Evolutionary conservation across 2,113 vertebrate genomes (phyloP), one percentile per base, ranked within the genome.

Genomic region (Podarcis cretensis): DNA sequence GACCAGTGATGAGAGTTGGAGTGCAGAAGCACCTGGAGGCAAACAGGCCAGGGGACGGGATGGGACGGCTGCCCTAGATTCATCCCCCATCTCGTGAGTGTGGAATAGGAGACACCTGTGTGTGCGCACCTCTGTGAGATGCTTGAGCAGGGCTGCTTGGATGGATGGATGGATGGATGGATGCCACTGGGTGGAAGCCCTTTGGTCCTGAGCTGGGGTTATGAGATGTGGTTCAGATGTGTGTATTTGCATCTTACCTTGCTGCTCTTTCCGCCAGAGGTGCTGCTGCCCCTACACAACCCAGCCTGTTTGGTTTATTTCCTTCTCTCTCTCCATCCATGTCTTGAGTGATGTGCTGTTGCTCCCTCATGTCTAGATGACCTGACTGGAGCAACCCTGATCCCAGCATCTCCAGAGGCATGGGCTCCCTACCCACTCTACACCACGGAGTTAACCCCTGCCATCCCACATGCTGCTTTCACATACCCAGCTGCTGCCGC

Each of bases 361-460:
- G 1, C 0, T 81, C 63, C 94, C 73, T 66, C 54, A 40, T 54
- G 13, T 93, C 23, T 93, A 99, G 99, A 99, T 98, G 99, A 99
- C 96, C 97, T 99, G 96, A 98, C 98, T 9, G 99, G 99, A 96
- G 98, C 99, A 3, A 98, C 99, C 94, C 96, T 99, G 90, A 99
- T 99, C 89, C 98, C 99, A 25, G 98, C 99, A 0, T 98, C 99
- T 25, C 98, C 99, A 0, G 99, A 99, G 91, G 97, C 98, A 0
- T 99, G 99, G 99, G 97, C 98, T 90, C 99, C 99, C 68, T 99
- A 99, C 93, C 98, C 98, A 0, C 97, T 99, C 79, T 99, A 99
- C 95, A 98, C 98, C 95, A 98, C 98, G 1, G 99, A 99, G 96
- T 96, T 99, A 93, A 97, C 98, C 95, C 99, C 98, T 1, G 98